phyloP scores from a whole-genome alignment of 2,888 invertebrate genomes.

The Agonum fuliginosum region DNA sequence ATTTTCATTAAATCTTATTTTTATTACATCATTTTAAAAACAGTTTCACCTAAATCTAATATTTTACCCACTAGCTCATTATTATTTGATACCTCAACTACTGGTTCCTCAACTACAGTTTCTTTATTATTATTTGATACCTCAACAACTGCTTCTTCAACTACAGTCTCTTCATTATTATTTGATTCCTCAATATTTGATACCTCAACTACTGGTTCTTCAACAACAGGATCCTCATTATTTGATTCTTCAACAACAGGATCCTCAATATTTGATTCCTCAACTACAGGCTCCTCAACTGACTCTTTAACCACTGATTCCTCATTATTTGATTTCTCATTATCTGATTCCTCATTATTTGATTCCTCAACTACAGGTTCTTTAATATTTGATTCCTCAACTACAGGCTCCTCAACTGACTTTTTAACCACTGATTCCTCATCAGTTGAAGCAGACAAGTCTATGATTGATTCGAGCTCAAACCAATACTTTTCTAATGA shows the following conservation, averaged over 20 bases:
- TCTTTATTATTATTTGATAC: no score
- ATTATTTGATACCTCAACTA: no score
- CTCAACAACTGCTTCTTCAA: no score
- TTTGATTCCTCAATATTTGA: no score
- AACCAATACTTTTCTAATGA: neutral
- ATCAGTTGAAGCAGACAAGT: neutral
- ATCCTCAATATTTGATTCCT: no score
- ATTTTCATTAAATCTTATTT: slow-evolving; percentile 12
- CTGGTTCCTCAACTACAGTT: no score
- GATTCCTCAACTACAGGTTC: neutral
- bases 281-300: no score
- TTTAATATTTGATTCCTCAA: neutral
- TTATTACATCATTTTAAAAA: no score
- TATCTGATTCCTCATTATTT: neutral
- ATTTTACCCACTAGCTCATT: no score
- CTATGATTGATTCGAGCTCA: neutral
- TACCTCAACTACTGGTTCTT: neutral
- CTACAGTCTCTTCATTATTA: no score
- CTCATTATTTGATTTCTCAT: neutral
- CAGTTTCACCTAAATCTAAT: no score
- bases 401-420: neutral
- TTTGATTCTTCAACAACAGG: no score
- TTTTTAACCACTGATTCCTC: neutral
- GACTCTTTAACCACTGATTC: neutral
- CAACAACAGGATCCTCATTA: neutral